Evolutionary conservation across 30 jellyfish, hydroid and myxozoan genomes (phyloP), one percentile per base, ranked within the genome.

Genomic region (Sanderia malayensis): DNA sequence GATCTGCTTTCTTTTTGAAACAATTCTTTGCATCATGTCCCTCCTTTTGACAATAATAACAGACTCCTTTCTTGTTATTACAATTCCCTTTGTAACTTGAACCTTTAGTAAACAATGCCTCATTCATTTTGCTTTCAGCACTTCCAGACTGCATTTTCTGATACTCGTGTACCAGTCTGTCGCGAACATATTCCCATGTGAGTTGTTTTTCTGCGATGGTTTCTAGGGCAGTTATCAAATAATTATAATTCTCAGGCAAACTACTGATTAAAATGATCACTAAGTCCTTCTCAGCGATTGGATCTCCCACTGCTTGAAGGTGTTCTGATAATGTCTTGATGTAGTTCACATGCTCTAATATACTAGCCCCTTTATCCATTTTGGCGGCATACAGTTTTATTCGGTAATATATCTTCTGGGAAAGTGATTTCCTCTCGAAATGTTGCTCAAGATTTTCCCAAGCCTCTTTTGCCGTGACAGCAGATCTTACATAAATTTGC

Each of bases 21-120:
- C 86, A 73, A 18, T 73, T 80, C n/a, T 6, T 80, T 17, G 44
- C 70, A 73, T 20, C 57, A 33, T 73, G 86, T 11, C 83, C 83
- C 10, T 60, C 30, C 20, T 23, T 46, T 19, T 70, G 4, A 53
- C 88, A 76, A 49, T 61, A 76, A 44, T 76, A 84, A 63, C 88
- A 76, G 55, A 15, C 55, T 41, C 11, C 55, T 41, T 41, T 41
- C 8, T 41, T 41, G 15, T 8, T 15, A 41, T 41, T 41, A 41
- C 55, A 15, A 41, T 41, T 41, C 15, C 55, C 55, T 41, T 41
- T 41, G 55, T 41, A 41, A 41, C 15, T 8, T 15, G 55, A 6
- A 41, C 55, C 15, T 41, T 41, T 41, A 41, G 55, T 41, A 41
- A 41, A 41, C 55, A 15, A 41, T 6, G 55, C 55, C 55, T 41